Percentiles rank a stretch among this genome's conserved stretches.
Evolutionary conservation across 1,140 invertebrate genomes (phyloP).

Genomic region (Leptinotarsa lineolata): DNA sequence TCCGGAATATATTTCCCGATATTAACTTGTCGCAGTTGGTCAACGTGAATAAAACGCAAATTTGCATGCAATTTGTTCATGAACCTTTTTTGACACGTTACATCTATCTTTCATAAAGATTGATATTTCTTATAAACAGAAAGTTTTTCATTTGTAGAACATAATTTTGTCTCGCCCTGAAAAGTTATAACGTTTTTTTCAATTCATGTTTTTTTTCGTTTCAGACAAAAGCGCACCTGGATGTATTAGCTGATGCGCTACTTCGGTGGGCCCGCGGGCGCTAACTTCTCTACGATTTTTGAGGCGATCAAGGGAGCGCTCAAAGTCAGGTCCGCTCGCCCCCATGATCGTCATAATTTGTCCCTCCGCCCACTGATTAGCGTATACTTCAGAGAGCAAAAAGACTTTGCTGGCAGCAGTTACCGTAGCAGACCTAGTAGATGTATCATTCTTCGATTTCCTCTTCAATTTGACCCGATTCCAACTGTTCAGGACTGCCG

Average conservation of each 20-base stretch:
- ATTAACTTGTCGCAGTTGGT: too few species aligned
- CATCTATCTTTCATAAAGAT: too few species aligned
- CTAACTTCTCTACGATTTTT: slow-evolving; percentile 58
- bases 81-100: too few species aligned
- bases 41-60: too few species aligned
- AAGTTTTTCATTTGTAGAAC: too few species aligned
- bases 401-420: slow-evolving; percentile 53
- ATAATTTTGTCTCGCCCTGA: too few species aligned
- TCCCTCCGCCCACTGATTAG: slow-evolving; percentile 46
- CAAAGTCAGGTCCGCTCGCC: slow-evolving; percentile 52
- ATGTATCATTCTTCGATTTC: not conserved
- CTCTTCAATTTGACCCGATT: slow-evolving; percentile 6
- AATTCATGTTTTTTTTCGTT: slow-evolving; percentile 54
- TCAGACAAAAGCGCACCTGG: slow-evolving; percentile 92
- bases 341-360: slow-evolving; percentile 40
- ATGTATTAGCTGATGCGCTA: slow-evolving; percentile 89
- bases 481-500: slow-evolving; percentile 39
- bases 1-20: too few species aligned
- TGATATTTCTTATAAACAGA: too few species aligned
- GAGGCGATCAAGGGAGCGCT: slow-evolving; percentile 40
- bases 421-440: slow-evolving; percentile 14
- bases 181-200: too few species aligned
- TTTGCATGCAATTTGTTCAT: too few species aligned
- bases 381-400: slow-evolving; percentile 55
- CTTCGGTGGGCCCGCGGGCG: slow-evolving; percentile 89